These are phyloP conservation scores for Tamandua tetradactyla DNA, from an alignment of 2,797 vertebrate species.

Conservation along the genomic window DNA sequence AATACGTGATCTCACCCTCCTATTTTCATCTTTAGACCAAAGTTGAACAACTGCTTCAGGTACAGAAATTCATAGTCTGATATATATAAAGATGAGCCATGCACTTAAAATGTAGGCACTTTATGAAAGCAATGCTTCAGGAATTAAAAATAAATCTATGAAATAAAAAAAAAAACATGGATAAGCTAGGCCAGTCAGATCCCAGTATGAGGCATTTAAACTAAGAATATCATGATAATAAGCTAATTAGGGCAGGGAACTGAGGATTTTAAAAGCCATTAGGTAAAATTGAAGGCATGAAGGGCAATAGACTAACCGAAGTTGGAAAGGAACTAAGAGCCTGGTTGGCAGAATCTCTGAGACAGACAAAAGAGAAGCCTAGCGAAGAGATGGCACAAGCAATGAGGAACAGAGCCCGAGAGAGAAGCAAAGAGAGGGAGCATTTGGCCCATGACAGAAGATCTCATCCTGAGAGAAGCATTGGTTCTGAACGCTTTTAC, in stretches of 20 bases:
- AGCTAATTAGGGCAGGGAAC: neutral
- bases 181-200: neutral
- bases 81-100: neutral
- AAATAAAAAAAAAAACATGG: neutral
- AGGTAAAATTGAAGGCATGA: neutral
- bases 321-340: too few relatives aligned
- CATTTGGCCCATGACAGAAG: rapidly evolving
- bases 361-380: neutral
- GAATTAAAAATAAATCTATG: neutral
- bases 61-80: neutral
- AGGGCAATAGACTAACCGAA: neutral
- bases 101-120: neutral
- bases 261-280: neutral
- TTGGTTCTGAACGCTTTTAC: neutral
- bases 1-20: neutral
- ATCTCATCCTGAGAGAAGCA: too few relatives aligned
- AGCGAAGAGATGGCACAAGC: neutral
- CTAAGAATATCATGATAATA: neutral
- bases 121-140: neutral
- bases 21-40: neutral
- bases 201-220: neutral
- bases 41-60: neutral
- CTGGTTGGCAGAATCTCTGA: neutral
- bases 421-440: neutral
- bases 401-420: neutral